phyloP scores from a whole-genome alignment of 1,140 invertebrate genomes.

The Littorina saxatilis region DNA sequence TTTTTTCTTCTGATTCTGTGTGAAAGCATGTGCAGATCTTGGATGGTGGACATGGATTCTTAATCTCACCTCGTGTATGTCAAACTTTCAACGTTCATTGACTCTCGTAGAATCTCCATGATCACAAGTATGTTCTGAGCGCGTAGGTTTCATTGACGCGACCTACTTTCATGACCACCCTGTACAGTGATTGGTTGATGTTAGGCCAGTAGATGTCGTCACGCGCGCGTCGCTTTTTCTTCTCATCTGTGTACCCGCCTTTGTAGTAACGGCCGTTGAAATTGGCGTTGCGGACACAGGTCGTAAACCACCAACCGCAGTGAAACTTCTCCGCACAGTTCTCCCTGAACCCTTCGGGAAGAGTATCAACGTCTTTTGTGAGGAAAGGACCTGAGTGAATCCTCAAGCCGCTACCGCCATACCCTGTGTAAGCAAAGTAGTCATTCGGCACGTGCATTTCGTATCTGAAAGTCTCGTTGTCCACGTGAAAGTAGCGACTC shows the following conservation, averaged over 20 bases:
- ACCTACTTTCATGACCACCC: slow-evolving; percentile 29
- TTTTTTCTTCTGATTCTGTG: too few relatives aligned
- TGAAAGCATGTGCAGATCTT: not conserved
- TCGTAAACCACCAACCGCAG: slow-evolving; percentile 56
- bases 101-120: too few relatives aligned
- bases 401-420: slow-evolving; percentile 46
- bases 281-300: slow-evolving; percentile 48
- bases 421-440: slow-evolving; percentile 42
- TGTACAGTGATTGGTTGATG: slow-evolving; percentile 42
- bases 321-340: slow-evolving; percentile 54
- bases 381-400: slow-evolving; percentile 49
- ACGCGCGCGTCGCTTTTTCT: slow-evolving; percentile 27
- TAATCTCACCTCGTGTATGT: not conserved
- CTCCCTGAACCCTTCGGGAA: slow-evolving; percentile 22
- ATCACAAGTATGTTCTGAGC: not conserved
- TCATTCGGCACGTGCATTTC: slow-evolving; percentile 40
- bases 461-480: slow-evolving; percentile 43
- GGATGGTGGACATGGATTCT: not conserved
- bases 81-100: not conserved
- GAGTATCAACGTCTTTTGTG: slow-evolving; percentile 37
- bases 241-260: slow-evolving; percentile 29
- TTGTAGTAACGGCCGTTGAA: slow-evolving; percentile 47
- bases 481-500: slow-evolving; percentile 44
- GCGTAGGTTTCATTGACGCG: slow-evolving; percentile 28
- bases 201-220: slow-evolving; percentile 52